Conservation (phyloP, 2,888 invertebrate genomes). For the Cordilura impudica region DNA sequence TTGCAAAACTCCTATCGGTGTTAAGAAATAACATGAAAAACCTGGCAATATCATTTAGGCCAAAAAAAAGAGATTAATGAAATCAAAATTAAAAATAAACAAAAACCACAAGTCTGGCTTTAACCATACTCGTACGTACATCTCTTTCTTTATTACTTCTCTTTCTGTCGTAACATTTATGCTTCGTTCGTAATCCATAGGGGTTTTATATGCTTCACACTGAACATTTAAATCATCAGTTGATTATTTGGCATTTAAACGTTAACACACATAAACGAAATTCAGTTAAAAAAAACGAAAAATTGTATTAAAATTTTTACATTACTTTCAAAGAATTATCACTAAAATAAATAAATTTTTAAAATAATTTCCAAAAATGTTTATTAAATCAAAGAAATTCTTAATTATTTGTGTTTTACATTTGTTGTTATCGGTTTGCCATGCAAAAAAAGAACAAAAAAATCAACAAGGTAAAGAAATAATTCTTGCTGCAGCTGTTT, state of each 20-base stretch:
- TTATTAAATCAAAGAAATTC: conserved; percentile 44
- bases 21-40: conserved; percentile 31
- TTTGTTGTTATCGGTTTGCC: conserved; percentile 63
- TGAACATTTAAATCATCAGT: conserved; percentile 69
- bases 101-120: conserved; percentile 22
- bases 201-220: conserved; percentile 71
- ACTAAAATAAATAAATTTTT: conserved; percentile 56
- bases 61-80: conserved; percentile 40
- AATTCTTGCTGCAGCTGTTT: background rate
- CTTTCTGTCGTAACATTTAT: conserved; percentile 42
- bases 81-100: conserved; percentile 2
- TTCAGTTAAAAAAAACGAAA: conserved; percentile 1
- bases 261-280: conserved; percentile 45
- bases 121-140: conserved; percentile 15
- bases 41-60: conserved; percentile 56
- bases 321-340: conserved; percentile 51
- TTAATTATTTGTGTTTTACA: conserved; percentile 66
- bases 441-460: conserved; percentile 65
- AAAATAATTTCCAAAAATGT: conserved; percentile 53
- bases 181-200: conserved; percentile 38
- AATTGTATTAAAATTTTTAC: background rate
- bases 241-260: conserved; percentile 66
- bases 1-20: conserved; percentile 42
- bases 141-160: conserved; percentile 43
- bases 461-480: conserved; percentile 70